Conservation (phyloP, 2,113 vertebrate genomes). For the Nothocercus nigrocapillus region DNA sequence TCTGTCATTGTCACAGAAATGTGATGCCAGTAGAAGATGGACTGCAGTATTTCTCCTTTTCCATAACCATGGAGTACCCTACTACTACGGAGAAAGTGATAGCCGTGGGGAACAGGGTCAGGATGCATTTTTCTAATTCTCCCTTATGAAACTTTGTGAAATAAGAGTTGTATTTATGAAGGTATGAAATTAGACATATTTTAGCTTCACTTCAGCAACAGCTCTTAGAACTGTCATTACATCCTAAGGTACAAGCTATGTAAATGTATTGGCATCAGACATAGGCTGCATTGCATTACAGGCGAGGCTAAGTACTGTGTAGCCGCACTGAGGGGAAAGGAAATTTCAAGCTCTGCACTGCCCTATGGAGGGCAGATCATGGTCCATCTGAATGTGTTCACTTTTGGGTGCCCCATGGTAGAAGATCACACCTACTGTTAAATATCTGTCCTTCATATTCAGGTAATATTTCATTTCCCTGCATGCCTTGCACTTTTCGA, state of each 20-base stretch:
- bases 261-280: not conserved
- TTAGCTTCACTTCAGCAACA: not conserved
- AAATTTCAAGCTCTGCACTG: not conserved
- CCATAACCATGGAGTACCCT: not conserved
- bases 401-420: not conserved
- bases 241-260: not conserved
- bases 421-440: not conserved
- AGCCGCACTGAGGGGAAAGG: accelerated
- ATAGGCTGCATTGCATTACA: not conserved
- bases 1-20: not conserved
- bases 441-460: not conserved
- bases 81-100: not conserved
- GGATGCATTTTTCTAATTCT: not conserved
- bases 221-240: not conserved
- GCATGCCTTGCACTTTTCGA: not conserved
- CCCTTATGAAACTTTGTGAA: not conserved
- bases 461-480: not conserved
- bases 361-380: not conserved
- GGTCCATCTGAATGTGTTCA: no score
- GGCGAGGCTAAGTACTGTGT: not conserved
- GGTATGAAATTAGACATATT: not conserved
- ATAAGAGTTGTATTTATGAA: not conserved
- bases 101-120: no score
- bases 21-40: not conserved
- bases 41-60: accelerated